Evolutionary conservation across 2,797 vertebrate species (phyloP).

Genomic region (Sitta carolinensis): DNA sequence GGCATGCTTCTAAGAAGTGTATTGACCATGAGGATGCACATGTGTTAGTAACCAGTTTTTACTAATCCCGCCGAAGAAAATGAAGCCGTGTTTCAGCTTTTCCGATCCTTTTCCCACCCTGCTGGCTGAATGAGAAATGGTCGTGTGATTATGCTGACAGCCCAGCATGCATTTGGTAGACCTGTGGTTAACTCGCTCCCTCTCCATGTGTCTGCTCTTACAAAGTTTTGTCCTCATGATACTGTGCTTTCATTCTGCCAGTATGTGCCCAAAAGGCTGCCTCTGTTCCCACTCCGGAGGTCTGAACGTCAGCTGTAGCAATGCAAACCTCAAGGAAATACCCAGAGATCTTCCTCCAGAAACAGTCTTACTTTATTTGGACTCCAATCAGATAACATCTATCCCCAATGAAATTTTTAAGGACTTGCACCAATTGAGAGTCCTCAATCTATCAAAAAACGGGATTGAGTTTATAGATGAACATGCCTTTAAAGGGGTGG

Average conservation of each 20-base stretch:
- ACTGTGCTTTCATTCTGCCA: slow-evolving; percentile 97
- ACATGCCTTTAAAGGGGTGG: slow-evolving; percentile 92
- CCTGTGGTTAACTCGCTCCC: slow-evolving; percentile 95
- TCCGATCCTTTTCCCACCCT: slow-evolving; percentile 68
- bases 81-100: slow-evolving; percentile 64
- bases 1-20: slow-evolving; percentile 53
- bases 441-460: slow-evolving; percentile 96
- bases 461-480: slow-evolving; percentile 94
- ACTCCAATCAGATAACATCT: slow-evolving; percentile 95
- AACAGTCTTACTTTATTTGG: slow-evolving; percentile 90
- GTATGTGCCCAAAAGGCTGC: slow-evolving; percentile 98
- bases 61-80: slow-evolving; percentile 12
- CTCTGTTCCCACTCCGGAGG: slow-evolving; percentile 89
- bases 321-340: slow-evolving; percentile 95
- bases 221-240: slow-evolving; percentile 99
- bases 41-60: slow-evolving; percentile 14
- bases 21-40: slow-evolving; percentile 66
- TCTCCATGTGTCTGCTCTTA: slow-evolving; percentile 98
- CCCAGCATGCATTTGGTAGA: slow-evolving; percentile 97
- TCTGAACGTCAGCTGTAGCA: slow-evolving; percentile 94
- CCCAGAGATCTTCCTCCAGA: slow-evolving; percentile 91
- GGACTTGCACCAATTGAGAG: slow-evolving; percentile 88
- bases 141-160: slow-evolving; percentile 88
- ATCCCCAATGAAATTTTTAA: slow-evolving; percentile 96
- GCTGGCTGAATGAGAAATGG: slow-evolving; percentile 78